Base-by-base conservation (phyloP, 2,888 invertebrate species). In the Aphrophora alni region DNA sequence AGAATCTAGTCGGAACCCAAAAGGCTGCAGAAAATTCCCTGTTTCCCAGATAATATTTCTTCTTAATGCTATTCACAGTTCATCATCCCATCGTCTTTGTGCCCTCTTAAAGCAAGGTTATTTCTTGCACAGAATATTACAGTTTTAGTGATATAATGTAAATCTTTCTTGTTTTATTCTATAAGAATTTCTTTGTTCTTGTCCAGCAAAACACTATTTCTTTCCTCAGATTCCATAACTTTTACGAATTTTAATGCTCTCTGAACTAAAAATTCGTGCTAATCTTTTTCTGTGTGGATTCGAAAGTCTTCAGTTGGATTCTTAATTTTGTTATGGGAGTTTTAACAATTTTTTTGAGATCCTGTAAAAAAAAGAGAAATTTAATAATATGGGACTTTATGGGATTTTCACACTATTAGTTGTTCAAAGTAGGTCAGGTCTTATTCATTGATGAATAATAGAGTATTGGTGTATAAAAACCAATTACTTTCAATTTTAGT, bases 161-260 rank as follows among this genome's bases (percentile, higher is more conserved):
- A 28, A 59, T 74, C 27, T 75, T 59, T 26, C 26, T 75, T 79
- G 33, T 79, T 79, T 44, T 38, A 38, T 44, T 79, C 75, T 27
- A 79, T 59, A 14, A 75, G 27, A 27, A 28, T 74, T 59, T 74
- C 26, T 44, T 74, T 79, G 51, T 59, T 69, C 73, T 79, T 68
- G 74, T 51, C 59, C 75, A 75, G 38, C 75, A 75, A 75, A 38
- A 79, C 28, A 74, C 51, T 75, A 74, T 38, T 38, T 21, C 74
- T 51, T 27, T 51, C 74, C 44, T 75, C 79, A 27, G 74, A 44
- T 26, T 79, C 74, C 73, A 27, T 74, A 27, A 38, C 38, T 59
- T 79, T 73, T 44, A 75, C 74, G 28, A 80, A 80, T 79, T 73
- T 44, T 74, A 74, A 73, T 59, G 74, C 79, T 59, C 44, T 79